These are phyloP conservation scores for Zootermopsis nevadensis DNA, from an alignment of 2,888 invertebrate species.

Conservation along the genomic window DNA sequence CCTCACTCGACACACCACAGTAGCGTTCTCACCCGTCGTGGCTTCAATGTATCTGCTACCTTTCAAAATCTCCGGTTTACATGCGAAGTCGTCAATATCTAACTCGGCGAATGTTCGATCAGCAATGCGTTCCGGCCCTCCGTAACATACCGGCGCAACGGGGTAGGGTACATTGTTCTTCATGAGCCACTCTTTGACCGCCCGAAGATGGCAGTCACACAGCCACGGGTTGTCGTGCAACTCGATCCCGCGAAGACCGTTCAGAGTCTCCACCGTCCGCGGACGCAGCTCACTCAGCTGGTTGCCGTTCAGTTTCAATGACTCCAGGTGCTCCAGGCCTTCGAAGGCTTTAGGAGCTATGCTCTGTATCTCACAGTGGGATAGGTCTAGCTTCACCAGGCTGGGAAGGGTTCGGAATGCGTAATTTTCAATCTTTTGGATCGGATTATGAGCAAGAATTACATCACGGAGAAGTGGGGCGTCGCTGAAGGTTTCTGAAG, in stretches of 20 bases:
- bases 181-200: conserved; percentile 84
- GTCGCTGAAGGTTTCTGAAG: conserved; percentile 81
- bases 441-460: conserved; percentile 83
- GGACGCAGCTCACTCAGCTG: conserved; percentile 78
- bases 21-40: conserved; percentile 85
- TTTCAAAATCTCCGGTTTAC: conserved; percentile 77
- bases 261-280: conserved; percentile 78
- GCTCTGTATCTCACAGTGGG: conserved; percentile 82
- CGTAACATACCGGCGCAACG: conserved; percentile 82
- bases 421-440: conserved; percentile 80
- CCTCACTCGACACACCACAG: conserved; percentile 83
- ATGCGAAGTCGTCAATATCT: conserved; percentile 85
- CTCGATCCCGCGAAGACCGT: conserved; percentile 82
- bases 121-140: conserved; percentile 76
- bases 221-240: conserved; percentile 90
- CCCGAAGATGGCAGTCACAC: conserved; percentile 86
- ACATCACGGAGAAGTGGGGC: conserved; percentile 86
- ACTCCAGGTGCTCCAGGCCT: conserved; percentile 79
- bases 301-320: conserved; percentile 85
- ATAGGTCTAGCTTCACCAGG: conserved; percentile 85
- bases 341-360: conserved; percentile 83
- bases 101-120: conserved; percentile 81
- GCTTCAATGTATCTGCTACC: conserved; percentile 82
- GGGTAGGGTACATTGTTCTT: conserved; percentile 80
- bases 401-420: conserved; percentile 81